phyloP scores from a whole-genome alignment of 2,888 invertebrate species.

The Campoplex nolae region DNA sequence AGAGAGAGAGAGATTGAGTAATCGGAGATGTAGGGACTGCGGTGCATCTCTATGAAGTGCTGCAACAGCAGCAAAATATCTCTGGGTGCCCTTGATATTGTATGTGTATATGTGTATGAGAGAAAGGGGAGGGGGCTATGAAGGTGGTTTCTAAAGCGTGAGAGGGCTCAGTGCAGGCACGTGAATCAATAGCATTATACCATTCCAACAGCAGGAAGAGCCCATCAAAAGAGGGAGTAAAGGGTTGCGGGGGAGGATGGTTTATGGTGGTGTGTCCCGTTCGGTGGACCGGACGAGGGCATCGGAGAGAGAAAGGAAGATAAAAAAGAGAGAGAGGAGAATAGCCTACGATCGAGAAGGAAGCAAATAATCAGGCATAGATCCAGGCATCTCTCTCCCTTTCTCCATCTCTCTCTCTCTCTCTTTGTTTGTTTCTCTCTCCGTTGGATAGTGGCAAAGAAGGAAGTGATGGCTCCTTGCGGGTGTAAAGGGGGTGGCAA shows the following conservation, averaged over 20 bases:
- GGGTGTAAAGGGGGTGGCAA: slow-evolving; percentile 78
- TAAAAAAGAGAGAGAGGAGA: slow-evolving; percentile 54
- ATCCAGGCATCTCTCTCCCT: slow-evolving; percentile 39
- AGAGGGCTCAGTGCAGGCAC: slow-evolving; percentile 80
- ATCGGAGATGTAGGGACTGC: neutral
- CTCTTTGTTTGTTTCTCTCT: slow-evolving; percentile 18
- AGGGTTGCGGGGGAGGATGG: slow-evolving; percentile 64
- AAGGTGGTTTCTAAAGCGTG: slow-evolving; percentile 68
- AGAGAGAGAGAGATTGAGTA: neutral
- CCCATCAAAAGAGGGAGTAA: slow-evolving; percentile 80
- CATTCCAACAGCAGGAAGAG: slow-evolving; percentile 79
- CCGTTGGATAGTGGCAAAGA: slow-evolving; percentile 62
- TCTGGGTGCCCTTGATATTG: slow-evolving; percentile 29
- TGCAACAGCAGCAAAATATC: slow-evolving; percentile 40
- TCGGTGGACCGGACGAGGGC: slow-evolving; percentile 62
- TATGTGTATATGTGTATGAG: slow-evolving; percentile 16
- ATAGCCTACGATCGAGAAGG: slow-evolving; percentile 29
- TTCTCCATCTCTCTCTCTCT: slow-evolving; percentile 6
- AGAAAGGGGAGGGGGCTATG: neutral
- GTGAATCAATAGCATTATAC: slow-evolving; percentile 85
- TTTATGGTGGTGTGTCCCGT: slow-evolving; percentile 61
- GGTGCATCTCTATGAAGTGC: slow-evolving; percentile 53
- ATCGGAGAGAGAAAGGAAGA: slow-evolving; percentile 54
- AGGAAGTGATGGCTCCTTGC: slow-evolving; percentile 68
- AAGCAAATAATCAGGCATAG: slow-evolving; percentile 54